Evolutionary conservation across 2,888 invertebrate genomes (phyloP).

Genomic region (Frankliniella fusca): DNA sequence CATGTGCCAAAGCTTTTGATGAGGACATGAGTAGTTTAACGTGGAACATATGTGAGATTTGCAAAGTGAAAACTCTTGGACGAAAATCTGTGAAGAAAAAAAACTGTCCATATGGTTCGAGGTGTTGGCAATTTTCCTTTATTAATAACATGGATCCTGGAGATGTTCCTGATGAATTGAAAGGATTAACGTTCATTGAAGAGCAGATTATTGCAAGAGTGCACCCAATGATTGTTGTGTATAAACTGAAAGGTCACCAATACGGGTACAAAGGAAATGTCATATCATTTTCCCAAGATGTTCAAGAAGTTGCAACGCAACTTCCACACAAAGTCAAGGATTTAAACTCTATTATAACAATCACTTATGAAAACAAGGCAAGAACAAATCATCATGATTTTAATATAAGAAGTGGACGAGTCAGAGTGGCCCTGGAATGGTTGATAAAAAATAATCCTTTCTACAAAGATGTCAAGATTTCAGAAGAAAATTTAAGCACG

Average conservation of each 20-base stretch:
- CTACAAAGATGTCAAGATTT: constrained; percentile 18
- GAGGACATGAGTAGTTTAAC: not conserved
- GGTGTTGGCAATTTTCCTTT: not conserved
- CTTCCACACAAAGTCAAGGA: constrained; percentile 18
- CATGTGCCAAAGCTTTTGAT: not conserved
- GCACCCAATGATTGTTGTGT: constrained; percentile 33
- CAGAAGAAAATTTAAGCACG: not conserved
- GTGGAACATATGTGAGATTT: not conserved
- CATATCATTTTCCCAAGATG: constrained; percentile 32
- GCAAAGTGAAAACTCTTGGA: not conserved
- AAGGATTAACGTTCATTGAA: constrained; percentile 30
- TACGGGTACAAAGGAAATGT: constrained; percentile 31
- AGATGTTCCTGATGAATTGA: constrained; percentile 18
- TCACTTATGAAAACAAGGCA: not conserved
- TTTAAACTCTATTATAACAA: not conserved
- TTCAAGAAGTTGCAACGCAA: constrained; percentile 26
- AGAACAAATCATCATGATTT: not conserved
- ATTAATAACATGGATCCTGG: constrained; percentile 17
- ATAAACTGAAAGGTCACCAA: constrained; percentile 32
- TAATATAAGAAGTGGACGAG: not conserved
- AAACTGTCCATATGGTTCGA: not conserved
- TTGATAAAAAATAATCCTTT: constrained; percentile 23
- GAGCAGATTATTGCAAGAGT: constrained; percentile 32
- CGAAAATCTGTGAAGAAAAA: not conserved
- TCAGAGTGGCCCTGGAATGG: not conserved